Conservation (phyloP, 2,888 invertebrate genomes). For the Chorisops tibialis region DNA sequence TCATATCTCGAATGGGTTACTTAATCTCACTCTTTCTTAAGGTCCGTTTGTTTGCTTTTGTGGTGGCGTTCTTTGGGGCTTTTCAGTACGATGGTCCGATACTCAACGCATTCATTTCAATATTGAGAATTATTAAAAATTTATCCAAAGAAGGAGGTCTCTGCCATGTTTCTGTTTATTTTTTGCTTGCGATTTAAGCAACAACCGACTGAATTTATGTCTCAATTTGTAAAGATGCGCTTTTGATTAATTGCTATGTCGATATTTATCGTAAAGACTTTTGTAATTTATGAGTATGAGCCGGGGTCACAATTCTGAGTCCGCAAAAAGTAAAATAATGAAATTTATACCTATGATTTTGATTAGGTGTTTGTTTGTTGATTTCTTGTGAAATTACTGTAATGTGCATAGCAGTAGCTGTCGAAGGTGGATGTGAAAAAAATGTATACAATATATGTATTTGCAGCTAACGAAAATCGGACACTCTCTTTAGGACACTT, state of each 20-base stretch:
- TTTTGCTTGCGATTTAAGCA: background rate
- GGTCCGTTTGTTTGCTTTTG: no score
- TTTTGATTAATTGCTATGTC: constrained; percentile 37
- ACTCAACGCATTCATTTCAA: no score
- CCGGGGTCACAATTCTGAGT: background rate
- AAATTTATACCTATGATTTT: background rate
- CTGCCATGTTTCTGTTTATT: background rate
- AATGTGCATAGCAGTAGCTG: no score
- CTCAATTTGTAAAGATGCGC: constrained; percentile 45
- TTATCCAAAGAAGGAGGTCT: constrained; percentile 19
- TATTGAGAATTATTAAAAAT: background rate
- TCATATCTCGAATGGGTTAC: no score
- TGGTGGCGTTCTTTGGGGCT: no score
- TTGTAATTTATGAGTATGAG: constrained; percentile 11
- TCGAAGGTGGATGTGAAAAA: no score
- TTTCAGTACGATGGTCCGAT: no score
- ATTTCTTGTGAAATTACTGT: background rate
- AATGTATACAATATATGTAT: no score
- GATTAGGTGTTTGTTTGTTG: constrained; percentile 3
- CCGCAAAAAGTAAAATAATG: background rate
- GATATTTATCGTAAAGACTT: constrained; percentile 37
- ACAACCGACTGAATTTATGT: constrained; percentile 45
- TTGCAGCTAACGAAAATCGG: no score
- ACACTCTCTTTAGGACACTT: no score
- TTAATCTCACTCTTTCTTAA: no score